Conservation (phyloP, 2,113 vertebrate genomes). For the Corapipo altera region DNA sequence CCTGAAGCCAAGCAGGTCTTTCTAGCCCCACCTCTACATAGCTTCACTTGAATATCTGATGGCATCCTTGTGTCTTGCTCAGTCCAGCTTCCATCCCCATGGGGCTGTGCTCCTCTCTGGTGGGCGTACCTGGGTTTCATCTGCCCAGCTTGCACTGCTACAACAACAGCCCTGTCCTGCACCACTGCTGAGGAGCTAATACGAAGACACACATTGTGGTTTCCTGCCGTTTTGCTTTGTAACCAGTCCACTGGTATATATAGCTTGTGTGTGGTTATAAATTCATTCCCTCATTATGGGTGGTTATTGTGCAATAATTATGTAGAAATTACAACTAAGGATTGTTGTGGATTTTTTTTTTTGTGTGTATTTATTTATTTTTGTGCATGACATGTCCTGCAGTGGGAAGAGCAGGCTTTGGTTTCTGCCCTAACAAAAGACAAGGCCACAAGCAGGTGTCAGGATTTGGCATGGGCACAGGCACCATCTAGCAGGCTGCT, state of each 20-base stretch:
- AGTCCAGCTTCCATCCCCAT: neutral
- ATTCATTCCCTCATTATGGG: slow-evolving; percentile 40
- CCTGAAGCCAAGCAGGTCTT: neutral
- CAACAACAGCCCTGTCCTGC: neutral
- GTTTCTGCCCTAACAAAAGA: neutral
- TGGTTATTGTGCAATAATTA: slow-evolving; percentile 34
- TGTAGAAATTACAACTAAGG: neutral
- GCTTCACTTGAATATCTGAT: neutral
- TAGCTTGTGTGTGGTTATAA: slow-evolving; percentile 39
- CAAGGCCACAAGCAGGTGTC: neutral
- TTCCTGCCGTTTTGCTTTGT: slow-evolving; percentile 62
- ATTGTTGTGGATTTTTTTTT: neutral
- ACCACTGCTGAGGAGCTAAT: neutral
- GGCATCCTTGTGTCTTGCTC: neutral
- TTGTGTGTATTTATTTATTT: neutral
- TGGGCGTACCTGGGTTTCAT: neutral
- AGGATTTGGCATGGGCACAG: neutral
- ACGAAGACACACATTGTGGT: slow-evolving; percentile 16
- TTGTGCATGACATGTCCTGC: neutral
- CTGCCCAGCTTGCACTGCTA: neutral
- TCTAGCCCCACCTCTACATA: neutral
- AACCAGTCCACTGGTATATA: slow-evolving; percentile 50
- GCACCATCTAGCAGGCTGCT: neutral
- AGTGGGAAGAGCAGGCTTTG: neutral
- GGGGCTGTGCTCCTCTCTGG: neutral